Base-by-base conservation (phyloP, 2,888 invertebrate species). In the Ophion obscuratus region DNA sequence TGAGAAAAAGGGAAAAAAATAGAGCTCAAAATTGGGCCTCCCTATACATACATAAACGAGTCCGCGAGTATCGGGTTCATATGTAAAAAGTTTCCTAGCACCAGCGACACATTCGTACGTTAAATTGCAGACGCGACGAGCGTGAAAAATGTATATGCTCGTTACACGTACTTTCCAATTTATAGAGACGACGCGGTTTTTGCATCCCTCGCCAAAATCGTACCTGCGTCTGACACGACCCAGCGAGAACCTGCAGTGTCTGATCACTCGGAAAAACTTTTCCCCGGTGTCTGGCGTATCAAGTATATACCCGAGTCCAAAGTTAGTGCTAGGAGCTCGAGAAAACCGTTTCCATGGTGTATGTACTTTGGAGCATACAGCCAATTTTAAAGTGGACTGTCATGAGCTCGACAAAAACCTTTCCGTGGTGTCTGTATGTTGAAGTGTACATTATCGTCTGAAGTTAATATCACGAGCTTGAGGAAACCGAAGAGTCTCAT, bases 111-210 rank as follows among this genome's bases (percentile, higher is more conserved):
- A 47, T 47, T 44, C 40, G 2, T 40, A 47, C 40, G 40, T 47
- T 61, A 27, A 57, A 61, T 67, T 67, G 6, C 31, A n/a, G 27
- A 40, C 61, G 6, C 47, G 40, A 62, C 1, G 53, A 53, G 53
- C 31, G n/a, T 53, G 31, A 66, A 80, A 47, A 81, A 80, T 77
- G n/a, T 36, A 77, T 73, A n/a, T 73, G 66, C 62, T 75, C 40
- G 53, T 62, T 53, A 53, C 66, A 24, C 53, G 67, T 67, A 59
- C 27, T 17, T 9, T 24, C 44, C 67, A 84, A 77, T 81, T 84
- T 74, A 77, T 73, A 61, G 77, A 73, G 57, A 73, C 61, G 73
- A 81, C 62, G n/a, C 59, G 67, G 40, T 84, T 84, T 77, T 68
- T 53, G 14, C 53, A 66, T 76, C 62, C 73, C 66, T 40, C 61